These are phyloP conservation scores for Chaunax sp. DNA, from an alignment of 2,797 vertebrate species.

Conservation along the genomic window DNA sequence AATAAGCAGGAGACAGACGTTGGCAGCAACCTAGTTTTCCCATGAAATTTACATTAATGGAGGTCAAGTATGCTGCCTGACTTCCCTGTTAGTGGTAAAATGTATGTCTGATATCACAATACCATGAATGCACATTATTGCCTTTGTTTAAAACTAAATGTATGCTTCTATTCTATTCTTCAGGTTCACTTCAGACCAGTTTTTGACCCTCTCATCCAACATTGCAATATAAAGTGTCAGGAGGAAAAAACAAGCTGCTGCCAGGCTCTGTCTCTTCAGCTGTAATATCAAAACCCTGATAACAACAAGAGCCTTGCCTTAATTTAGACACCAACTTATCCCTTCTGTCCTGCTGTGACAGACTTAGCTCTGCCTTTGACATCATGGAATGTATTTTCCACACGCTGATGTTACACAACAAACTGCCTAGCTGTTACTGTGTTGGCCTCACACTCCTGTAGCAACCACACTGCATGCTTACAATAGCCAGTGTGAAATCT, in stretches of 20 bases:
- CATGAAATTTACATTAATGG: constrained; percentile 15
- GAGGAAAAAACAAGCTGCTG: constrained; percentile 38
- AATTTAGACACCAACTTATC: constrained; percentile 71
- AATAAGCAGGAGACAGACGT: constrained; percentile 57
- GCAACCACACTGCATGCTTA: background rate
- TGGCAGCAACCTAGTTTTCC: constrained; percentile 39
- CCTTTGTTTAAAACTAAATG: constrained; percentile 7
- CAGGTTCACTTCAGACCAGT: background rate
- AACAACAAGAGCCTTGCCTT: constrained; percentile 74
- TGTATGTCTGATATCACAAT: background rate
- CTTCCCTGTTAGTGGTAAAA: background rate
- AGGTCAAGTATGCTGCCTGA: background rate
- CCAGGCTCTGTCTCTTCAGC: constrained; percentile 53
- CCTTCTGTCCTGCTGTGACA: constrained; percentile 49
- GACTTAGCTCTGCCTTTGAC: constrained; percentile 63
- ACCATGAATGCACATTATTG: constrained; percentile 5
- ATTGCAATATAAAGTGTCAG: constrained; percentile 28
- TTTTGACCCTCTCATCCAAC: constrained; percentile 28
- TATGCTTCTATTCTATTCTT: background rate
- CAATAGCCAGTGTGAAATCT: constrained; percentile 10
- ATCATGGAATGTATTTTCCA: constrained; percentile 70
- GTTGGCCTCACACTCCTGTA: constrained; percentile 16
- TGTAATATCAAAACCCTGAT: constrained; percentile 70
- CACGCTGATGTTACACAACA: constrained; percentile 57
- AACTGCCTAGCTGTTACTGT: constrained; percentile 26